Evolutionary conservation across 2,113 vertebrate species (phyloP).

Genomic region (Labeo catla): DNA sequence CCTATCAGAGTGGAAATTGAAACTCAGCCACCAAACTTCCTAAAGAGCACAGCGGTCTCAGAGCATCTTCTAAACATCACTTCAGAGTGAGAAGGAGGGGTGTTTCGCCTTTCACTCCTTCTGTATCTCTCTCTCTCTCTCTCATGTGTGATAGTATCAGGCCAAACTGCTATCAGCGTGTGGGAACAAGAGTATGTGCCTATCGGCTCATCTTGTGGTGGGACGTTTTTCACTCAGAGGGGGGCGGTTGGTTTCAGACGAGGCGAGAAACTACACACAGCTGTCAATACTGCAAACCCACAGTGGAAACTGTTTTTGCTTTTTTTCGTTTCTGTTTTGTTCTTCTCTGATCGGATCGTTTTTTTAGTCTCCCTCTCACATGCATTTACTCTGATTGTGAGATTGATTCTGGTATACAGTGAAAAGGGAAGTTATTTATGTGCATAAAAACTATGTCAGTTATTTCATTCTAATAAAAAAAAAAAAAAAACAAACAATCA

Average conservation of each 20-base stretch:
- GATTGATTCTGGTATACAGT: constrained; percentile 4
- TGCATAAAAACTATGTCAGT: neutral
- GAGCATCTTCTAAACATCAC: neutral
- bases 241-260: constrained; percentile 41
- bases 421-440: neutral
- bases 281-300: constrained; percentile 49
- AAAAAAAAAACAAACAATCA: neutral
- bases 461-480: neutral
- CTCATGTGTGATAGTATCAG: constrained; percentile 39
- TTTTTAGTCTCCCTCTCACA: constrained; percentile 23
- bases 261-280: constrained; percentile 48
- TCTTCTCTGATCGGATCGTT: constrained; percentile 59
- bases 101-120: constrained; percentile 36
- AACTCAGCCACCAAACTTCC: constrained; percentile 11
- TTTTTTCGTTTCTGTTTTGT: constrained; percentile 32
- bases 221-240: constrained; percentile 49
- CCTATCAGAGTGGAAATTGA: constrained; percentile 8
- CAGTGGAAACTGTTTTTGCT: constrained; percentile 45
- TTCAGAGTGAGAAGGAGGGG: constrained; percentile 19
- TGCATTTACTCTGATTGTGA: neutral
- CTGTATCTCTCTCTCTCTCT: constrained; percentile 31
- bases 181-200: constrained; percentile 35
- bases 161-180: constrained; percentile 44
- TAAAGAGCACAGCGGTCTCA: constrained; percentile 7
- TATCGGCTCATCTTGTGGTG: constrained; percentile 51